These are phyloP conservation scores for Diogma glabrata DNA, from an alignment of 2,888 invertebrate species.

Conservation along the genomic window DNA sequence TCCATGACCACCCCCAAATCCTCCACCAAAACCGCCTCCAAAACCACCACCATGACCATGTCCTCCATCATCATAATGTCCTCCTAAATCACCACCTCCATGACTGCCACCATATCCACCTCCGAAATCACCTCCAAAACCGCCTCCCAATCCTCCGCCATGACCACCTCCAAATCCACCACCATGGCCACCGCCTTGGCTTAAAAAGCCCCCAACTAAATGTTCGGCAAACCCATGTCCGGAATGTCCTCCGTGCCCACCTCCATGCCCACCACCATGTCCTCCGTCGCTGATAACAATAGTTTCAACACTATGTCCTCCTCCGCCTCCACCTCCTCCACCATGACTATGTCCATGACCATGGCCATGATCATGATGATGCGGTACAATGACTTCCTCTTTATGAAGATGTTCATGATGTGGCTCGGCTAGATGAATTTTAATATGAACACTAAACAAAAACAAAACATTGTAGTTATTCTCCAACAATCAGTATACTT, in stretches of 20 bases:
- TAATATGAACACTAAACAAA: slow-evolving; percentile 4
- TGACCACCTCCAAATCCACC: slow-evolving; percentile 6
- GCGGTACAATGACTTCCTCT: slow-evolving; percentile 1
- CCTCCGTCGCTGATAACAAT: too few relatives aligned
- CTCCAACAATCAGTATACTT: not conserved
- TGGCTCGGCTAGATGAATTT: slow-evolving; percentile 8
- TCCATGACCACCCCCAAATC: not conserved
- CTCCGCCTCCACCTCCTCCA: slow-evolving; percentile 13
- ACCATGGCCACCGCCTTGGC: not conserved
- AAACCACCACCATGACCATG: not conserved
- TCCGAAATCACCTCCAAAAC: slow-evolving; percentile 2
- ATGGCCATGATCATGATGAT: slow-evolving; percentile 30
- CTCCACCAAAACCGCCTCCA: slow-evolving; percentile 3
- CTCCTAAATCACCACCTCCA: not conserved
- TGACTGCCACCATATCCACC: slow-evolving; percentile 2
- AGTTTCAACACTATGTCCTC: slow-evolving; percentile 39
- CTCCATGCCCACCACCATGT: slow-evolving; percentile 35
- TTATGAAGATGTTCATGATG: slow-evolving; percentile 10
- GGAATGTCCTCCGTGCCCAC: not conserved
- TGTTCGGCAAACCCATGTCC: not conserved
- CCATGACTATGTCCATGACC: too few relatives aligned
- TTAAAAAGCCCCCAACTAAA: not conserved
- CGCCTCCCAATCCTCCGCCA: slow-evolving; percentile 1
- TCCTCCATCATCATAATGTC: too few relatives aligned
- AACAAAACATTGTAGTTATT: not conserved